A percentile compares a stretch with the other conserved stretches of the same genome.
Evolutionary conservation across 2,113 vertebrate species (phyloP).

Genomic region (Seriola aureovittata): DNA sequence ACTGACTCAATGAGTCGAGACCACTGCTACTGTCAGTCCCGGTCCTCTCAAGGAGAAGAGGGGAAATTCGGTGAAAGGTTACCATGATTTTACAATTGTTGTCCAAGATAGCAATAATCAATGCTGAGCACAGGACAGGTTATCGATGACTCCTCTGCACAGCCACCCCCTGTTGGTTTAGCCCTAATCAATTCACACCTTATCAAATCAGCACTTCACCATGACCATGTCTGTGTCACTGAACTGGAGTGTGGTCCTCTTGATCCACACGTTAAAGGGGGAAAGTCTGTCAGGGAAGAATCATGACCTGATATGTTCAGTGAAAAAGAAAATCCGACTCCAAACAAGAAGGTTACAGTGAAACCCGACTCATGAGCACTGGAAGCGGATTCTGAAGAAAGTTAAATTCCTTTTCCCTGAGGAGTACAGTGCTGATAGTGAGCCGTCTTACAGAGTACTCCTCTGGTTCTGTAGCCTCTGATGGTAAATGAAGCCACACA

Average conservation of each 20-base stretch:
- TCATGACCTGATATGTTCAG: background rate
- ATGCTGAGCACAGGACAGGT: conserved; percentile 46
- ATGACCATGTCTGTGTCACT: background rate
- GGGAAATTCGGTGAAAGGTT: conserved; percentile 16
- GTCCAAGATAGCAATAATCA: conserved; percentile 63
- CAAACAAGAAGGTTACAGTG: background rate
- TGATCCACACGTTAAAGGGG: conserved; percentile 6
- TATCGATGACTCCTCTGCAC: conserved; percentile 56
- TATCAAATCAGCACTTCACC: conserved; percentile 58
- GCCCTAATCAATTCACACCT: conserved; percentile 59
- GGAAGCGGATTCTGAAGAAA: conserved; percentile 24
- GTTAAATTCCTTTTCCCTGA: conserved; percentile 7
- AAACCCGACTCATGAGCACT: conserved; percentile 18
- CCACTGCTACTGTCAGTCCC: conserved; percentile 15
- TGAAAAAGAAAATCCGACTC: background rate
- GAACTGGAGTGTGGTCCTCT: background rate
- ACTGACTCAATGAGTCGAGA: conserved; percentile 37
- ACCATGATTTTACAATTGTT: conserved; percentile 27
- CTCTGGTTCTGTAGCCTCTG: conserved; percentile 24
- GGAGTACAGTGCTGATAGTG: conserved; percentile 1
- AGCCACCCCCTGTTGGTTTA: conserved; percentile 22
- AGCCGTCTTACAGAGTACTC: conserved; percentile 15
- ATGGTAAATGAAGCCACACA: conserved; percentile 62
- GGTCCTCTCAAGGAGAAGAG: background rate
- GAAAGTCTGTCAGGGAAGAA: background rate